Percentiles rank a stretch among this genome's conserved stretches.
These are phyloP conservation scores for Thereva nobilitata DNA, from an alignment of 2,888 invertebrate species.

Conservation along the genomic window DNA sequence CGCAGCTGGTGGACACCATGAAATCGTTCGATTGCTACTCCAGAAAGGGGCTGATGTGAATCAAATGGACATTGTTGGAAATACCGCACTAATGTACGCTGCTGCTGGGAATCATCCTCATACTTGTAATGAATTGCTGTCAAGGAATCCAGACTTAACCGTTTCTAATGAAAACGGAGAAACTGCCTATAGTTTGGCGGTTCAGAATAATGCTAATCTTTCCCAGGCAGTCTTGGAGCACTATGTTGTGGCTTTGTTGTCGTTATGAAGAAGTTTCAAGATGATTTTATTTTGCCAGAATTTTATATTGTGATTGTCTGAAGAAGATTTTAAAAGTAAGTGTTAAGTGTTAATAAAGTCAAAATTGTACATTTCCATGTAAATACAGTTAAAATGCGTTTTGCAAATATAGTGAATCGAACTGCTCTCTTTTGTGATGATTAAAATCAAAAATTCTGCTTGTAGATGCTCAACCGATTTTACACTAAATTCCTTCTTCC, in stretches of 20 bases:
- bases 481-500: too few species aligned
- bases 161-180: slow-evolving; percentile 79
- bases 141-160: slow-evolving; percentile 79
- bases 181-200: slow-evolving; percentile 82
- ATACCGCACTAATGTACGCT: slow-evolving; percentile 90
- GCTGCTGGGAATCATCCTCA: slow-evolving; percentile 88
- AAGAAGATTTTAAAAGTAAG: too few species aligned
- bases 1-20: slow-evolving; percentile 85
- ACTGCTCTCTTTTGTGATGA: too few species aligned
- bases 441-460: too few species aligned
- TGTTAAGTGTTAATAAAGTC: too few species aligned
- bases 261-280: slow-evolving; percentile 35
- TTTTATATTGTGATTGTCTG: too few species aligned
- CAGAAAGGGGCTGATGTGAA: slow-evolving; percentile 78
- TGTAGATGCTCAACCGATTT: too few species aligned
- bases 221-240: slow-evolving; percentile 80
- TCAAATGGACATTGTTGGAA: slow-evolving; percentile 84
- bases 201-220: slow-evolving; percentile 65
- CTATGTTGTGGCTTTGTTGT: slow-evolving; percentile 53
- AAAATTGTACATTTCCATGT: too few species aligned
- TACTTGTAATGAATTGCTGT: slow-evolving; percentile 81
- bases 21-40: slow-evolving; percentile 80
- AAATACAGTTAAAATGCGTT: too few species aligned
- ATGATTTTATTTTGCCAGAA: background rate
- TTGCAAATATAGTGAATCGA: too few species aligned